Evolutionary conservation across 2,797 vertebrate genomes (phyloP).

Genomic region (Pseudochaenichthys georgianus): DNA sequence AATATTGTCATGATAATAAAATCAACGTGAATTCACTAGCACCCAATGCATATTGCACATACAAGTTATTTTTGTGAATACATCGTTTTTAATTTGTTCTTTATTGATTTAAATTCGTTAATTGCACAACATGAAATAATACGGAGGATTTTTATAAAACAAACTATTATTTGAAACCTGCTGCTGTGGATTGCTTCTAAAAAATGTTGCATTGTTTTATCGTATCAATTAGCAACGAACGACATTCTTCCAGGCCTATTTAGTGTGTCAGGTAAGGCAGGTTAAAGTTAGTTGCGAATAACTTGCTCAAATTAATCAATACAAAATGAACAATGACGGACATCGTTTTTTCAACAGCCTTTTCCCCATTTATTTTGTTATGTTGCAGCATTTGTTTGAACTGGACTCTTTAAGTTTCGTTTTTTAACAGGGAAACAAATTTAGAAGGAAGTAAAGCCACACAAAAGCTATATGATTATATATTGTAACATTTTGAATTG

Average conservation of each 20-base stretch:
- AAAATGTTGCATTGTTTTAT: background rate
- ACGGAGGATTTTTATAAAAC: background rate
- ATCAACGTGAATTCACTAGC: background rate
- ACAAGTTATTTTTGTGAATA: background rate
- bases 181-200: no score
- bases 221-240: background rate
- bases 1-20: background rate
- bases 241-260: no score
- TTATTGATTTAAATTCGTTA: background rate
- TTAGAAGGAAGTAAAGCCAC: background rate
- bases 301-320: background rate
- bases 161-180: no score
- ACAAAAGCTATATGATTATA: no score
- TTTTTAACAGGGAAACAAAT: background rate
- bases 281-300: rapidly evolving
- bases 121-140: background rate
- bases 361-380: background rate
- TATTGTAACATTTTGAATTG: no score
- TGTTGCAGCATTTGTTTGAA: background rate
- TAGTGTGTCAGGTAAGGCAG: background rate
- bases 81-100: background rate
- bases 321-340: background rate
- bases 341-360: background rate
- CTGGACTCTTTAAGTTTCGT: background rate
- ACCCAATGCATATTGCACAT: background rate